phyloP scores from a whole-genome alignment of 2,888 invertebrate genomes.

The Choreutis nemorana region DNA sequence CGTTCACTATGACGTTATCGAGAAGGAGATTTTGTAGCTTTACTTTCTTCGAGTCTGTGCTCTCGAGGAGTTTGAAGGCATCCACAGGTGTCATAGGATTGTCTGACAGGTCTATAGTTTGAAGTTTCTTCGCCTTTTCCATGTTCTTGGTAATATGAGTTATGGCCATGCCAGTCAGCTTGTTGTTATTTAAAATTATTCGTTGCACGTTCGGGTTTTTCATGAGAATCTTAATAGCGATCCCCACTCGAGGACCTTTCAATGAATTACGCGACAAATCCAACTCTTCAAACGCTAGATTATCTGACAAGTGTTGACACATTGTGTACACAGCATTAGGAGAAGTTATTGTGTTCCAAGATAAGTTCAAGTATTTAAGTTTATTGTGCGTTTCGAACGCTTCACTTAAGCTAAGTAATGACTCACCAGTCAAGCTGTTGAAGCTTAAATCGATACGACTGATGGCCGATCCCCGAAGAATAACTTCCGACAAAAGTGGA shows the following conservation, averaged over 20 bases:
- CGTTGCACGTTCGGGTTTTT: slow-evolving; percentile 20
- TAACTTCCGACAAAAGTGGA: slow-evolving; percentile 20
- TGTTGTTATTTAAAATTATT: slow-evolving; percentile 35
- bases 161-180: slow-evolving; percentile 23
- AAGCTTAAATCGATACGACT: slow-evolving; percentile 27
- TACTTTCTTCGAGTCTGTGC: slow-evolving; percentile 19
- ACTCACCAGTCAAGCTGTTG: slow-evolving; percentile 29
- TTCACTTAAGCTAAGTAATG: slow-evolving; percentile 21
- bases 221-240: slow-evolving; percentile 20
- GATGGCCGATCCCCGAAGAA: slow-evolving; percentile 24
- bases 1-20: slow-evolving; percentile 29
- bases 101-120: slow-evolving; percentile 29
- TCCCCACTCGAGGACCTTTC: slow-evolving; percentile 20
- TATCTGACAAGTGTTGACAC: slow-evolving; percentile 23
- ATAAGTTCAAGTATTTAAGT: slow-evolving; percentile 30
- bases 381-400: slow-evolving; percentile 29
- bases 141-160: slow-evolving; percentile 17
- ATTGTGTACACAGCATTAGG: slow-evolving; percentile 21
- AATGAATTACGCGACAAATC: slow-evolving; percentile 39
- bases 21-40: slow-evolving; percentile 26
- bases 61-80: slow-evolving; percentile 22
- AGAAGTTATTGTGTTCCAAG: slow-evolving; percentile 32
- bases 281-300: slow-evolving; percentile 22
- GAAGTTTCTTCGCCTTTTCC: slow-evolving; percentile 22
- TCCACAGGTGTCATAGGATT: slow-evolving; percentile 33